Conservation (phyloP, 2,113 vertebrate species). For the Platanista minor region DNA sequence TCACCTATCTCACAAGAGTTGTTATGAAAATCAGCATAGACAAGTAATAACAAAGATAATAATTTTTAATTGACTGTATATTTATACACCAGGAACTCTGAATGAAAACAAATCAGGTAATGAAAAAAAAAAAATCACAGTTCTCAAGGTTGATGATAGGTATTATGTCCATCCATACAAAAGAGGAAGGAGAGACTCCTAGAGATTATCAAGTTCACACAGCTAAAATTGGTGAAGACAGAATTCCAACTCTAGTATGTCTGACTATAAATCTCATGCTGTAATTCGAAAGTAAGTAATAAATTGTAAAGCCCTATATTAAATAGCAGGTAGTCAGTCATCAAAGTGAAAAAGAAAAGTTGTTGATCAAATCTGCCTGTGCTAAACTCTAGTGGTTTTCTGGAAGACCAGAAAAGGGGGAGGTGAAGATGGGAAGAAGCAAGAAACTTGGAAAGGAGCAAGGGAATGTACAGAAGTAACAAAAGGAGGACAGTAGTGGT, state of each 20-base stretch:
- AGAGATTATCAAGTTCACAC: not conserved
- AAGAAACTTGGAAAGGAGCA: not conserved
- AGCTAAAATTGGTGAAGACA: not conserved
- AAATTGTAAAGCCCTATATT: not conserved
- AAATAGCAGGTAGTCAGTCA: not conserved
- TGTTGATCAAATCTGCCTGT: not conserved
- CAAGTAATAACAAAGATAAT: not conserved
- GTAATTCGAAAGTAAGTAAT: not conserved
- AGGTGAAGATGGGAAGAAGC: rapidly evolving
- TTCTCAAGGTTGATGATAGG: not conserved
- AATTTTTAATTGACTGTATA: not conserved
- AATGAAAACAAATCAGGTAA: not conserved
- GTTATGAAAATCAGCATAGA: not conserved
- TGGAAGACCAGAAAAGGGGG: not conserved
- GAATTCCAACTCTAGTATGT: not conserved
- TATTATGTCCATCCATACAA: not conserved
- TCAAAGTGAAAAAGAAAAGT: not conserved
- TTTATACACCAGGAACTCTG: not conserved
- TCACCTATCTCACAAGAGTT: not conserved
- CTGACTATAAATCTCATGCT: not conserved
- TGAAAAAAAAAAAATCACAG: not conserved
- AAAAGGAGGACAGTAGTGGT: not conserved
- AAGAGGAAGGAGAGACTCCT: not conserved
- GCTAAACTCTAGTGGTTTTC: not conserved
- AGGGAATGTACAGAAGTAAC: not conserved